These are phyloP conservation scores for Polyergus mexicanus DNA, from an alignment of 1,140 invertebrate genomes.

Conservation along the genomic window DNA sequence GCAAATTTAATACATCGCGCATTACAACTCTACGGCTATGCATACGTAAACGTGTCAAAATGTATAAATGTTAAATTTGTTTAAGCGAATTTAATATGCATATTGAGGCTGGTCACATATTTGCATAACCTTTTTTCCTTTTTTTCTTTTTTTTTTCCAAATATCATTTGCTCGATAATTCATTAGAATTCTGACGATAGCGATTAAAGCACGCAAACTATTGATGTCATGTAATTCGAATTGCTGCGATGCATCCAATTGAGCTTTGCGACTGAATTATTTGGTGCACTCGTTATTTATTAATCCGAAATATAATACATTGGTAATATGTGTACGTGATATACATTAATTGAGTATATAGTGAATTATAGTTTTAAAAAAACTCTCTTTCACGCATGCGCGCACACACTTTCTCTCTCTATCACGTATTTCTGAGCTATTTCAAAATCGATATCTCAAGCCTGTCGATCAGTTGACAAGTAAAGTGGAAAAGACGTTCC, in stretches of 20 bases:
- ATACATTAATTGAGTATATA: constrained; percentile 4
- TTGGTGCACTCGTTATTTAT: constrained; percentile 19
- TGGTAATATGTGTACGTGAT: not conserved
- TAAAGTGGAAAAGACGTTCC: constrained; percentile 59
- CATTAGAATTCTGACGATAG: constrained; percentile 21
- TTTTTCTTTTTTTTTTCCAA: constrained; percentile 48
- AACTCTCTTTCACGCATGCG: not conserved
- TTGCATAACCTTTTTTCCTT: constrained; percentile 56
- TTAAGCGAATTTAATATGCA: constrained; percentile 50
- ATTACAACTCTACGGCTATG: not conserved
- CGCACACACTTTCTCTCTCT: not conserved
- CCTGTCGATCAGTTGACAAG: constrained; percentile 54
- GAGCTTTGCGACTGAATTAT: constrained; percentile 37
- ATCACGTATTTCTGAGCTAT: not conserved
- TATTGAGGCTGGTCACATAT: constrained; percentile 23
- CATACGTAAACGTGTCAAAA: constrained; percentile 40
- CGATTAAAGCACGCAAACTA: constrained; percentile 41
- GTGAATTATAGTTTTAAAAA: not conserved
- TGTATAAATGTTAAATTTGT: constrained; percentile 58
- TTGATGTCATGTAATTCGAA: constrained; percentile 29
- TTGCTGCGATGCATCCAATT: constrained; percentile 24
- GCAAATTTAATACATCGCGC: constrained; percentile 31
- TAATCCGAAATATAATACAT: constrained; percentile 25
- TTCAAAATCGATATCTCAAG: constrained; percentile 43
- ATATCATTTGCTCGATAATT: constrained; percentile 50